Conservation (phyloP, 2,888 invertebrate genomes). For the Diabrotica balteata region DNA sequence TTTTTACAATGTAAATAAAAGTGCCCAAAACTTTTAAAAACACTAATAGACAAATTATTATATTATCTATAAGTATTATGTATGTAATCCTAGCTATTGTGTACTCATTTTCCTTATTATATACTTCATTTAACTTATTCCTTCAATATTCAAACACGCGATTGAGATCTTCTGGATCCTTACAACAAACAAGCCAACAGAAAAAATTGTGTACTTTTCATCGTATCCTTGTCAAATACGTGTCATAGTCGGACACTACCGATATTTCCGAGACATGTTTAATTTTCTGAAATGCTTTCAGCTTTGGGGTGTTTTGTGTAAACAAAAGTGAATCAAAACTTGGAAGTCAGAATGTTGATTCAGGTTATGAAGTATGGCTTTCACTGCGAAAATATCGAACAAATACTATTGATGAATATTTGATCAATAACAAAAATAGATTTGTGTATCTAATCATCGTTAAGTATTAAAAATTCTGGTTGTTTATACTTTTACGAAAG, state of each 20-base stretch:
- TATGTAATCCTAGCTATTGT: background rate
- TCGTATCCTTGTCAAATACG: conserved; percentile 6
- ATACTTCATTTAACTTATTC: background rate
- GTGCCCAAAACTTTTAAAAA: too few species aligned
- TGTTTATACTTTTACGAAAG: too few species aligned
- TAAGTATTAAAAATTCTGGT: too few species aligned
- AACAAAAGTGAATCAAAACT: conserved; percentile 7
- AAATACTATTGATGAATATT: too few species aligned
- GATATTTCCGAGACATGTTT: background rate
- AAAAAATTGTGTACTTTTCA: conserved; percentile 1
- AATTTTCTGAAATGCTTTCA: conserved; percentile 7
- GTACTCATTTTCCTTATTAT: conserved; percentile 2
- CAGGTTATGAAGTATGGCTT: background rate
- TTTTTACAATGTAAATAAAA: too few species aligned
- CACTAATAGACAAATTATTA: too few species aligned
- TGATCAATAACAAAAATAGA: too few species aligned
- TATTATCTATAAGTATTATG: too few species aligned
- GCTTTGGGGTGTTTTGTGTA: background rate
- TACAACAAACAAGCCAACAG: conserved; percentile 1
- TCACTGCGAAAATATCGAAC: too few species aligned
- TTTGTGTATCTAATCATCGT: too few species aligned
- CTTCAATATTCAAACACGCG: background rate
- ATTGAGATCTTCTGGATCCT: background rate
- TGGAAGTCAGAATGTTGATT: conserved; percentile 2
- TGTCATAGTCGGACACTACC: background rate